Evolutionary conservation across 1,140 invertebrate species (phyloP), one percentile per base, ranked within the genome.

Genomic region (Lepidotrigona ventralis): DNA sequence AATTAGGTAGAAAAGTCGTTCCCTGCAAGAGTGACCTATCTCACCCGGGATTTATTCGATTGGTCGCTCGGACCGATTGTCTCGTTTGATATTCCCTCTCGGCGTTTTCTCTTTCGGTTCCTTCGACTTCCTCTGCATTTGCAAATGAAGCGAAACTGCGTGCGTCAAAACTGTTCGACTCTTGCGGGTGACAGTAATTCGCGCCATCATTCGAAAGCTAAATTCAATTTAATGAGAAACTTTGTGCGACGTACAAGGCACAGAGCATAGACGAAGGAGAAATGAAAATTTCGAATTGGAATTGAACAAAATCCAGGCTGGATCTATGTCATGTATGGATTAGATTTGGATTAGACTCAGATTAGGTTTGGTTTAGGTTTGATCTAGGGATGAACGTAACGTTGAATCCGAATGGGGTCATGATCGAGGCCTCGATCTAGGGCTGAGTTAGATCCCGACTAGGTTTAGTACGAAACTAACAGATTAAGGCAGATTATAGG

Each of bases 21-120:
- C 69, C 15, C 29, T 21, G 58, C 17, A 71, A 79, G 56, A 78
- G 29, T 68, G 54, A 83, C 58, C 54, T 21, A 53, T 23, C 23
- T 68, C 76, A 9, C 17, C 9, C 0, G 56, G 82, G 82, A 83
- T 83, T 83, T 83, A 72, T 79, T 72, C 60, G 82, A 63, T 64
- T 66, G 46, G 56, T 23, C 19, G 8, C 51, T 68, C 17, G 60
- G 56, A 73, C 72, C 76, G 76, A 83, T 79, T 60, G 29, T 39
- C 76, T 79, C 82, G 60, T 79, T 68, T 56, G 15, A 79, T 79
- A 79, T 79, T 83, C 82, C 23, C 69, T 15, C 19, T 15, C 15
- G 68, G 23, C 51, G 29, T 14, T 19, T 66, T n/a, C 26, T n/a
- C 66, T 33, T n/a, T 79, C 33, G 19, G 51, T 21, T n/a, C 9